phyloP scores from a whole-genome alignment of 2,113 vertebrate genomes.

The Lates calcarifer region DNA sequence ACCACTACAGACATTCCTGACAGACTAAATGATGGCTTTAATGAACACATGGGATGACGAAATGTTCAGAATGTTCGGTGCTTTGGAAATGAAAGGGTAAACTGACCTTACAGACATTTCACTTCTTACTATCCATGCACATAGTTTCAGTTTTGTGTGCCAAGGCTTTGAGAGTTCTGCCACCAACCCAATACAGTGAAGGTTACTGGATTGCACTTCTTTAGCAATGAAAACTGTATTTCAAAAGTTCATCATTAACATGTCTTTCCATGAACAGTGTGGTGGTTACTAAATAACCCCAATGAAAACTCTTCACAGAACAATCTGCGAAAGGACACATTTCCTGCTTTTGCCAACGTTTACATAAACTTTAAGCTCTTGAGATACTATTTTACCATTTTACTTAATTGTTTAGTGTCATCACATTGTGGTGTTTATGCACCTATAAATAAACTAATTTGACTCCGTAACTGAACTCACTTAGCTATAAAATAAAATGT shows the following conservation, averaged over 20 bases:
- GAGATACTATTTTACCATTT: background rate
- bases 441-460: background rate
- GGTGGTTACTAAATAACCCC: too few relatives aligned
- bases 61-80: slow-evolving; percentile 39
- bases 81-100: slow-evolving; percentile 3
- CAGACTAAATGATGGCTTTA: background rate
- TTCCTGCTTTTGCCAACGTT: background rate
- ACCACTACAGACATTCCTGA: background rate
- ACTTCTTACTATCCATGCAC: background rate
- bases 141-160: background rate
- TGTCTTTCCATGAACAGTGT: background rate
- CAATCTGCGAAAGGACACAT: background rate
- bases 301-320: background rate
- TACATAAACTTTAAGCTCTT: background rate
- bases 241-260: background rate
- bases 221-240: background rate
- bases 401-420: background rate
- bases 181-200: background rate
- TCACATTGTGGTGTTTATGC: background rate
- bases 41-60: slow-evolving; percentile 23
- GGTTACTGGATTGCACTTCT: background rate
- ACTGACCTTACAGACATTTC: background rate
- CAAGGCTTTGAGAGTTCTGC: background rate
- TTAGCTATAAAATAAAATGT: background rate
- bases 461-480: background rate